Evolutionary conservation across 1,140 invertebrate species (phyloP), one percentile per base, ranked within the genome.

Genomic region (Luehdorfia chinensis): DNA sequence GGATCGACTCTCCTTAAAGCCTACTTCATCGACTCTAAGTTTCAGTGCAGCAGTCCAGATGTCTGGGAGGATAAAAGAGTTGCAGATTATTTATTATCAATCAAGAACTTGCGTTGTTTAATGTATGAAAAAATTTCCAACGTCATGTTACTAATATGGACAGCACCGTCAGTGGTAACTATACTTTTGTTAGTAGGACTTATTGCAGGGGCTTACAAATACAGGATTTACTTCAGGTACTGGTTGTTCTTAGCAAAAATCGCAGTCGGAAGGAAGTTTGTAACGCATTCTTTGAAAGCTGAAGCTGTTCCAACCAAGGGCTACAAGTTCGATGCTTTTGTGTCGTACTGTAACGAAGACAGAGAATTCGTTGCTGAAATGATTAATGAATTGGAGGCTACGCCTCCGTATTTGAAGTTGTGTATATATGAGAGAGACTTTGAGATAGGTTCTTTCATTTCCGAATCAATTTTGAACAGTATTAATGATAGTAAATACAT

Each of bases 351-450:
- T 54, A 89, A 84, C 41, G 88, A 91, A 54, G 91, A 93, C 54
- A 76, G 88, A 48, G 78, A 88, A 23, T 92, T 91, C 66, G 89
- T 92, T 2, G 60, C 88, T 1, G 71, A 88, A 11, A 76, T 93
- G 55, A 83, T 91, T 13, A 66, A 73, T 5, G 84, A 88, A 47
- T 55, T 93, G 30, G 91, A 93, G 67, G 78, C 86, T 1, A 59
- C 77, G 15, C 78, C 88, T 2, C 87, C 89, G 1, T 81, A 80
- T 61, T 84, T 90, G 13, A 89, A 88, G 53, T 68, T 92, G 1
- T 92, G 91, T 66, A 86, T 93, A 1, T 92, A 91, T 54, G 90
- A 92, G 53, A 76, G 91, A 43, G 91, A 93, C 68, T 93, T 93
- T 71, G 84, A 89, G 48, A 88, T 90, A 33, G 91, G 91, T 4